Base-by-base conservation (phyloP, 2,888 invertebrate species). In the Bimastos eiseni region DNA sequence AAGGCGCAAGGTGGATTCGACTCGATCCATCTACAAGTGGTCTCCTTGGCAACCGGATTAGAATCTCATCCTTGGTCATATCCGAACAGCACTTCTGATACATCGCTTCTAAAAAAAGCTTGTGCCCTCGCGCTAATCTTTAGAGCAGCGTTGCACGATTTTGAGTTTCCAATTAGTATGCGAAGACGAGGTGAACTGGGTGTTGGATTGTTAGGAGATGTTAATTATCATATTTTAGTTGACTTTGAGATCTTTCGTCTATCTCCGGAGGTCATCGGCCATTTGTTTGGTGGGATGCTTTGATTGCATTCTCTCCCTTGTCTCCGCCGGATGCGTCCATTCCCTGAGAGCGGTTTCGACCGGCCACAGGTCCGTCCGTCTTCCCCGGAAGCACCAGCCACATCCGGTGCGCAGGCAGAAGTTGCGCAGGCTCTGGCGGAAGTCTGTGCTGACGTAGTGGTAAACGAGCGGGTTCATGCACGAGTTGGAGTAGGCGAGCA, bases 381-480 rank as follows among this genome's bases (percentile, higher is more conserved):
- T 1, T 24, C 86, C n/a, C 1, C 86, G 34, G 36, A 86, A 37
- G 86, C 17, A 24, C 86, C n/a, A 21, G 36, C 86, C 11, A 86
- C 86, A 86, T 37, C 86, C 34, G 36, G 36, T 36, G 15, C 86
- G 24, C 86, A 86, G 36, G 13, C 33, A 34, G 34, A 86, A 86
- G 86, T 33, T 84, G 36, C 90, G 36, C 70, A 92, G 91, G 33
- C 90, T 90, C 86, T 90, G 90, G 4, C 92, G 70, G 90, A 92
- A 92, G 88, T 92, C 92, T 49, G 83, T 89, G 89, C 92, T 91
- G 89, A 92, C 91, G 89, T 91, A 92, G 90, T 92, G 90, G 88
- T 92, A 92, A 33, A 92, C 92, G 55, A 92, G 88, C 19, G 92
- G 92, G 88, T 92, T 92, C 90, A 92, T 89, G 49, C 90, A 90